These are phyloP conservation scores for Neodiprion pinetum DNA, from an alignment of 1,140 invertebrate genomes.

Conservation along the genomic window DNA sequence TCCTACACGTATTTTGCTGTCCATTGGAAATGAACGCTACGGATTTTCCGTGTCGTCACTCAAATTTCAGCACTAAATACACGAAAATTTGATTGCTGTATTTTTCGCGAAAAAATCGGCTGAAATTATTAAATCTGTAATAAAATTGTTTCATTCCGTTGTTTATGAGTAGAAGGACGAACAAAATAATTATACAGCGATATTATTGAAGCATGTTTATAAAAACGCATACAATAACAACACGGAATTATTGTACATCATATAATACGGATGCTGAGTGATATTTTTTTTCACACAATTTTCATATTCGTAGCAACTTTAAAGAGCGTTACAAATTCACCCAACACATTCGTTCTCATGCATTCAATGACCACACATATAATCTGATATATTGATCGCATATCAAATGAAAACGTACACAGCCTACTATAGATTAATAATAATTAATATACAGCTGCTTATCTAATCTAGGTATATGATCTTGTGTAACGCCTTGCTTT, in stretches of 20 bases:
- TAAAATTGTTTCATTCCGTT: too few relatives aligned
- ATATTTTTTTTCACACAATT: not conserved
- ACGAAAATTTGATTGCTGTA: too few relatives aligned
- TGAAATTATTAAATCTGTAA: too few relatives aligned
- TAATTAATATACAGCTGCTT: not conserved
- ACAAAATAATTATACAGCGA: not conserved
- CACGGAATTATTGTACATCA: constrained; percentile 15
- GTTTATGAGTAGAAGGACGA: too few relatives aligned
- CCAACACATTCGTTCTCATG: not conserved
- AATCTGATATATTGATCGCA: not conserved
- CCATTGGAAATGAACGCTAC: too few relatives aligned
- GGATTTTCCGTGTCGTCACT: too few relatives aligned
- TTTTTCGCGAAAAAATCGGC: too few relatives aligned
- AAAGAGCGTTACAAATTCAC: not conserved
- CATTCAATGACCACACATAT: not conserved
- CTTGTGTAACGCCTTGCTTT: not conserved
- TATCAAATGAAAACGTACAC: not conserved
- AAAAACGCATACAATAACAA: constrained; percentile 32
- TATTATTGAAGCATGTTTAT: constrained; percentile 37
- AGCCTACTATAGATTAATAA: not conserved
- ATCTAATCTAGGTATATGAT: not conserved
- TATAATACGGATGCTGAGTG: constrained; percentile 27
- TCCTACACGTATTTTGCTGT: too few relatives aligned
- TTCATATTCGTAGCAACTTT: not conserved
- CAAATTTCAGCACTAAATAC: too few relatives aligned